Percentiles rank a stretch among this genome's conserved stretches.
These are phyloP conservation scores for Echeneis naucrates DNA, from an alignment of 2,797 vertebrate species.

Conservation along the genomic window DNA sequence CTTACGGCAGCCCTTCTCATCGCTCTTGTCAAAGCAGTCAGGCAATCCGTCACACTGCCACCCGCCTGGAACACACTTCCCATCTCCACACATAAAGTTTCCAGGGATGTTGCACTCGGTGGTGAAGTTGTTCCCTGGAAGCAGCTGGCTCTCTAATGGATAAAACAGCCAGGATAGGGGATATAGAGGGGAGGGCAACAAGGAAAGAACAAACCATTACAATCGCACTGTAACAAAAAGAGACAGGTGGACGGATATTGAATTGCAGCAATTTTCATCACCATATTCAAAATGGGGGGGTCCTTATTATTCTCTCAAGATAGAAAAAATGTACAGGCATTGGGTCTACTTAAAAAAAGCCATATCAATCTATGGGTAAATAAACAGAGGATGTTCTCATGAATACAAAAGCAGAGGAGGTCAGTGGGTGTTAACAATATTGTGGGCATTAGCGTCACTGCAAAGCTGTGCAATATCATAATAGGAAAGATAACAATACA, in stretches of 20 bases:
- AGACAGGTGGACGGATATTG: constrained; percentile 36
- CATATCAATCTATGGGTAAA: constrained; percentile 39
- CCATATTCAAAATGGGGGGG: constrained; percentile 35
- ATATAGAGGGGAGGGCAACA: constrained; percentile 5
- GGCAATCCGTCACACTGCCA: constrained; percentile 95
- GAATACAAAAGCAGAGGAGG: constrained; percentile 54
- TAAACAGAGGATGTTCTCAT: constrained; percentile 46
- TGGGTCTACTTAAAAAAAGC: constrained; percentile 46
- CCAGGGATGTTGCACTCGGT: constrained; percentile 97
- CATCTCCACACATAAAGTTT: constrained; percentile 96
- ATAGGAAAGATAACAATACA: constrained; percentile 47
- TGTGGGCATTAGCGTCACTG: constrained; percentile 9
- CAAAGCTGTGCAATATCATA: constrained; percentile 29
- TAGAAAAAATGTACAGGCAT: constrained; percentile 46
- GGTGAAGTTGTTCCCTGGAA: constrained; percentile 95
- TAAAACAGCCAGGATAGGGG: constrained; percentile 28
- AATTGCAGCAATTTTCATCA: constrained; percentile 45
- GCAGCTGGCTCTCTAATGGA: constrained; percentile 91
- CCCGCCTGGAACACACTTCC: constrained; percentile 91
- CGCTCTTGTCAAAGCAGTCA: constrained; percentile 95
- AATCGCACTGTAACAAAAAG: constrained; percentile 36
- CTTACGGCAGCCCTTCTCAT: constrained; percentile 97
- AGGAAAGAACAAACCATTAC: constrained; percentile 30
- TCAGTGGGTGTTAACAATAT: constrained; percentile 37
- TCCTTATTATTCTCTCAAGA: constrained; percentile 44